phyloP scores from a whole-genome alignment of 2,888 invertebrate species.

The Acheta domesticus region DNA sequence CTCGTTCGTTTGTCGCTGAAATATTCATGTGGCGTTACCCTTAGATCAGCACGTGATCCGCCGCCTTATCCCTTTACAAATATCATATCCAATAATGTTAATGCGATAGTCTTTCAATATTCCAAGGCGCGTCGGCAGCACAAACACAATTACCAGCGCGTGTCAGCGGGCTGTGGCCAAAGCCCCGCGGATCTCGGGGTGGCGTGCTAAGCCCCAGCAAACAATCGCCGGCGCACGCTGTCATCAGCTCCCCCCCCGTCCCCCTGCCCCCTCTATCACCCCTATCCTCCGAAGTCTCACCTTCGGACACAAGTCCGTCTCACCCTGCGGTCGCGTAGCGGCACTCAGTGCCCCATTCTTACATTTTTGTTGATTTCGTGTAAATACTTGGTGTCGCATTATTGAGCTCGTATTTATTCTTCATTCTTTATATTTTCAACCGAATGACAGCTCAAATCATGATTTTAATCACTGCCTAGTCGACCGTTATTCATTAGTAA shows the following conservation, averaged over 20 bases:
- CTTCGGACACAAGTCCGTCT: no score
- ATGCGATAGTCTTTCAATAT: slow-evolving; percentile 18
- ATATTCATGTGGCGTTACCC: background rate
- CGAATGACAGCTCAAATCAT: no score
- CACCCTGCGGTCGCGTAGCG: no score
- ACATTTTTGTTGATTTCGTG: no score
- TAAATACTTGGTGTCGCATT: no score
- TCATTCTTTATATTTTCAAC: no score
- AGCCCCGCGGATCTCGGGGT: background rate
- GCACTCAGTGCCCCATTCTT: no score
- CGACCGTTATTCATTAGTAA: no score
- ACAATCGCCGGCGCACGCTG: background rate
- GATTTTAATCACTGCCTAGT: no score
- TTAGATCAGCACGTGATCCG: background rate
- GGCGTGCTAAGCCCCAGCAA: background rate
- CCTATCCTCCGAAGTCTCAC: background rate
- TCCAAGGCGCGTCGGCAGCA: background rate
- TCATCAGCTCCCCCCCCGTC: background rate
- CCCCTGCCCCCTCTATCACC: background rate
- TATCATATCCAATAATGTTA: background rate
- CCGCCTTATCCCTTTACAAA: background rate
- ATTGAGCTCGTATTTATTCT: no score
- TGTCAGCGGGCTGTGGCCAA: background rate
- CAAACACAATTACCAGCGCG: background rate
- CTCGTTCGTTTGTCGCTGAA: background rate